phyloP scores from a whole-genome alignment of 2,797 vertebrate species.

The Mormyrus proboscirostris region DNA sequence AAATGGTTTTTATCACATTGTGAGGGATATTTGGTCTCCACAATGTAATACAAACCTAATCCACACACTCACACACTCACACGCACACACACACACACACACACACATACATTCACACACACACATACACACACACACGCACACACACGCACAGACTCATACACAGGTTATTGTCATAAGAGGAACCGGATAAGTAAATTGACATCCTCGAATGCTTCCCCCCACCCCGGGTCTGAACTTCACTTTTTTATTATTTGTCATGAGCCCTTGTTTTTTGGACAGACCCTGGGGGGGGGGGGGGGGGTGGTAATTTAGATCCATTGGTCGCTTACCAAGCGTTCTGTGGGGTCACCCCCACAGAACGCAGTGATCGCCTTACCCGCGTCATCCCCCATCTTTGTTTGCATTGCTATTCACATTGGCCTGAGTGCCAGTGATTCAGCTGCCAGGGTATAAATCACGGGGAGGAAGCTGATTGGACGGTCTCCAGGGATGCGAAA shows the following conservation, averaged over 20 bases:
- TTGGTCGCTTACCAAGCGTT: not conserved
- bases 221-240: not conserved
- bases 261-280: not conserved
- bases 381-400: conserved; percentile 23
- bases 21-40: not conserved
- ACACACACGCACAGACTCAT: not conserved
- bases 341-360: not conserved
- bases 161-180: not conserved
- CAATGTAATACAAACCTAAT: not conserved
- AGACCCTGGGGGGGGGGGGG: not conserved
- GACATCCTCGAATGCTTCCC: not conserved
- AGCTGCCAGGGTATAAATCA: conserved; percentile 45
- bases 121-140: not conserved
- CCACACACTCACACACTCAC: too few species aligned
- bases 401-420: conserved; percentile 31
- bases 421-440: conserved; percentile 23
- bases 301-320: not conserved
- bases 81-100: too few species aligned
- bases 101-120: not conserved
- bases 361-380: not conserved
- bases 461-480: conserved; percentile 30
- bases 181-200: not conserved
- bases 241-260: not conserved
- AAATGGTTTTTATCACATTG: not conserved
- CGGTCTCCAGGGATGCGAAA: conserved; percentile 25